These are phyloP conservation scores for Cheirogaleus major DNA, from an alignment of 2,797 vertebrate species.

Conservation along the genomic window DNA sequence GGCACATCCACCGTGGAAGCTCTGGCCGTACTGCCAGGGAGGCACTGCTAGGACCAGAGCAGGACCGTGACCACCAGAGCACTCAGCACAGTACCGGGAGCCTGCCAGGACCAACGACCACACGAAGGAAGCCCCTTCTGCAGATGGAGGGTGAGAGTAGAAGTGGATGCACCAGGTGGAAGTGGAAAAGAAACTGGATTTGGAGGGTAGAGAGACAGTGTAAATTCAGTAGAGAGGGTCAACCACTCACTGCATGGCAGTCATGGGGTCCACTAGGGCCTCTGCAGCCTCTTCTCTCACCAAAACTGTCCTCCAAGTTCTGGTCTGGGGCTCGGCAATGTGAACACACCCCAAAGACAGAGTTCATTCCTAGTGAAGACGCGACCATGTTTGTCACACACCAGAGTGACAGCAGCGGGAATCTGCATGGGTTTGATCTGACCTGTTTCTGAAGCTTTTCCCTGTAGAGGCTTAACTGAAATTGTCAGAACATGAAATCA, in stretches of 20 bases:
- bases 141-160: neutral
- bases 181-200: neutral
- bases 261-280: fast-evolving
- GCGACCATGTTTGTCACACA: neutral
- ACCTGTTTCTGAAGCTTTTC: conserved; percentile 42
- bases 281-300: neutral
- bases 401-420: neutral
- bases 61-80: neutral
- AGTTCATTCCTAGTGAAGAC: neutral
- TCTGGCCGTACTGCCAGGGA: neutral
- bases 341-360: neutral
- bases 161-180: neutral
- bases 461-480: neutral
- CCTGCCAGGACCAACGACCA: neutral
- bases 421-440: neutral
- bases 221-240: neutral
- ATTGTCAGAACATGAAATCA: conserved; percentile 66
- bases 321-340: neutral
- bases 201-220: neutral
- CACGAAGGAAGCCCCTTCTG: neutral
- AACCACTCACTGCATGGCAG: neutral
- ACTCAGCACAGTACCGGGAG: no score
- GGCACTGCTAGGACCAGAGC: neutral
- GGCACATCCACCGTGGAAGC: neutral
- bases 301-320: neutral